Conservation (phyloP, 2,797 vertebrate genomes). For the Chromis chromis region DNA sequence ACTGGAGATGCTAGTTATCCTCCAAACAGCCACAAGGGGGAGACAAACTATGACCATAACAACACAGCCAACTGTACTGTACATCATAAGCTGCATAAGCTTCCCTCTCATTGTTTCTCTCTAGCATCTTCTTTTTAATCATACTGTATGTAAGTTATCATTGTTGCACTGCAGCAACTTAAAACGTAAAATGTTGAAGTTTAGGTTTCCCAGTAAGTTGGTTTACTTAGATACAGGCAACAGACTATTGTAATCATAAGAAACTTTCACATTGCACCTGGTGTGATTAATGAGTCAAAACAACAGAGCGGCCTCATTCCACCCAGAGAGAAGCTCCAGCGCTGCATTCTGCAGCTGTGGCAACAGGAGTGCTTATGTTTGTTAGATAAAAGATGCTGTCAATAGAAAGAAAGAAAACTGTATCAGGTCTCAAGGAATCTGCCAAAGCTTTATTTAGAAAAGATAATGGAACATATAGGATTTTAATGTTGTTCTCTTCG, state of each 20-base stretch:
- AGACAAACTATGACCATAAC: slow-evolving; percentile 37
- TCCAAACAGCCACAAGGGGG: slow-evolving; percentile 60
- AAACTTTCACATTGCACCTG: slow-evolving; percentile 23
- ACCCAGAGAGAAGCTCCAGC: slow-evolving; percentile 38
- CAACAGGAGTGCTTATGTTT: slow-evolving; percentile 63
- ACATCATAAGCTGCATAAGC: background rate
- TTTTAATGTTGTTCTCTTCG: background rate
- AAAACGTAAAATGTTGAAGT: background rate
- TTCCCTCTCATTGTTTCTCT: background rate
- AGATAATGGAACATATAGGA: slow-evolving; percentile 9
- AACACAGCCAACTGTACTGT: background rate
- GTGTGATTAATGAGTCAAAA: slow-evolving; percentile 47
- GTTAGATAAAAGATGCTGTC: slow-evolving; percentile 40
- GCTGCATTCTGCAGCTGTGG: slow-evolving; percentile 51
- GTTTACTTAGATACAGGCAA: background rate
- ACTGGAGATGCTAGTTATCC: background rate
- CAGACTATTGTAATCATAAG: slow-evolving; percentile 15
- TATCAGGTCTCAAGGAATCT: slow-evolving; percentile 21
- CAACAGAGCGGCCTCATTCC: slow-evolving; percentile 38
- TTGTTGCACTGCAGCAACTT: background rate
- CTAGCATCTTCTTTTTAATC: background rate
- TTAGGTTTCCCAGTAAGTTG: background rate
- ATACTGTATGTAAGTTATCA: background rate
- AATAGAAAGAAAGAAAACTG: slow-evolving; percentile 45
- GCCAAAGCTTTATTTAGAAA: slow-evolving; percentile 38